These are phyloP conservation scores for Belonocnema kinseyi DNA, from an alignment of 1,140 invertebrate species.

Conservation along the genomic window DNA sequence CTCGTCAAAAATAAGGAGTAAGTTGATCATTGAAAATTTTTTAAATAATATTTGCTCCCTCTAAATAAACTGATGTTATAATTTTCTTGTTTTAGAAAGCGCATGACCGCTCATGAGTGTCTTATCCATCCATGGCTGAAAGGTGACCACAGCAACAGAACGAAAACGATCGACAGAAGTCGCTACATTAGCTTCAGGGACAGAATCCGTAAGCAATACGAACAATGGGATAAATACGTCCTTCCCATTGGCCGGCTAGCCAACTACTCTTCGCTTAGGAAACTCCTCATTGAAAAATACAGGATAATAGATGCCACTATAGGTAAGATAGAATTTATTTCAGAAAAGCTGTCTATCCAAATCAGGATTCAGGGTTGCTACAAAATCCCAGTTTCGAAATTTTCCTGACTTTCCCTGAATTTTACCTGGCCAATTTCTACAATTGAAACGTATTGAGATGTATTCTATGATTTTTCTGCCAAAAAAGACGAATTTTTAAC, in stretches of 20 bases:
- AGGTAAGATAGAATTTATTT: slow-evolving; percentile 77
- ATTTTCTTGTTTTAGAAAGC: slow-evolving; percentile 81
- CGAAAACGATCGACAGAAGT: slow-evolving; percentile 85
- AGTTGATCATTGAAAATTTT: slow-evolving; percentile 65
- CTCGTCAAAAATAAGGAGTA: slow-evolving; percentile 96
- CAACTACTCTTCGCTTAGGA: slow-evolving; percentile 98
- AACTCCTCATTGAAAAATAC: slow-evolving; percentile 97
- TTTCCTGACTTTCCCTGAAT: too few relatives aligned
- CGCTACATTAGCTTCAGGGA: slow-evolving; percentile 92
- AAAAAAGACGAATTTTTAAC: too few relatives aligned
- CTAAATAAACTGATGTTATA: slow-evolving; percentile 26
- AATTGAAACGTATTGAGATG: too few relatives aligned
- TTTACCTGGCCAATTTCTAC: too few relatives aligned
- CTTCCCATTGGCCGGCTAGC: slow-evolving; percentile 96
- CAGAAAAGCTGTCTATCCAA: too few relatives aligned
- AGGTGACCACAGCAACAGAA: slow-evolving; percentile 86
- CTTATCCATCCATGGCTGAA: slow-evolving; percentile 96
- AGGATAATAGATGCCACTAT: slow-evolving; percentile 97
- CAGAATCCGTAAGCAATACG: slow-evolving; percentile 88
- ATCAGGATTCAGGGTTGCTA: too few relatives aligned
- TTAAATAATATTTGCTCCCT: neutral
- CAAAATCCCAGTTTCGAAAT: too few relatives aligned
- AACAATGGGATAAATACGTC: slow-evolving; percentile 93
- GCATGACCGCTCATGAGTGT: slow-evolving; percentile 98
- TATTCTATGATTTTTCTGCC: too few relatives aligned